phyloP scores from a whole-genome alignment of 2,113 vertebrate species.

The Lepidothrix coronata region DNA sequence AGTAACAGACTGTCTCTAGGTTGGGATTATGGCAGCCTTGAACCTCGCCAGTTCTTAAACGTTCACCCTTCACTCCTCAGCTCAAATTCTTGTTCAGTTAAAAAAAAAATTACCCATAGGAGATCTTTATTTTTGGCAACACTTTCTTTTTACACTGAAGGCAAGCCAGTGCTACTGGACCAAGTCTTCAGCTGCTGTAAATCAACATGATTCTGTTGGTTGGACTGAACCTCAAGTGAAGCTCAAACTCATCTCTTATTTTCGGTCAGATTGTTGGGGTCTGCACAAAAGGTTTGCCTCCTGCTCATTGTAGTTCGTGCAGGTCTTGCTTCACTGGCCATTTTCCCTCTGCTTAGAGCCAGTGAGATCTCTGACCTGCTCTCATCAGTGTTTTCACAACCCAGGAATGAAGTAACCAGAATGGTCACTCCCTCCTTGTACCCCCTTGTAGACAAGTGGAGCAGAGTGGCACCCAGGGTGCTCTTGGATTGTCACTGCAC shows the following conservation, averaged over 20 bases:
- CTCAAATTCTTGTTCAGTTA: neutral
- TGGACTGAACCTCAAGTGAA: neutral
- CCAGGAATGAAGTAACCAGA: neutral
- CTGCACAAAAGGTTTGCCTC: neutral
- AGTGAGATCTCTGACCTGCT: neutral
- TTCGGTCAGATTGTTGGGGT: neutral
- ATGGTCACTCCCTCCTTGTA: neutral
- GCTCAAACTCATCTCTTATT: neutral
- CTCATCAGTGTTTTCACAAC: neutral
- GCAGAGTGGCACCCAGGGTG: accelerated
- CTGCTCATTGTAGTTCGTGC: neutral
- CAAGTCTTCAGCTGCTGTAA: neutral
- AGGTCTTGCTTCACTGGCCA: neutral
- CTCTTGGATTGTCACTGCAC: neutral
- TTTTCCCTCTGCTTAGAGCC: neutral
- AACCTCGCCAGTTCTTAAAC: neutral
- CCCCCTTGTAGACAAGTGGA: neutral
- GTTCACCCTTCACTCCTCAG: accelerated
- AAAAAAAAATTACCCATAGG: neutral
- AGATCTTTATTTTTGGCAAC: neutral
- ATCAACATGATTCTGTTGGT: neutral
- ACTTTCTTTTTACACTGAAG: neutral
- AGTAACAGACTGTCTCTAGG: neutral
- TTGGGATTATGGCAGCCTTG: neutral
- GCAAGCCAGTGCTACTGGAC: neutral